A percentile compares a stretch with the other conserved stretches of the same genome.
Evolutionary conservation across 2,888 invertebrate genomes (phyloP).

Genomic region (Scaptomyza reducta): DNA sequence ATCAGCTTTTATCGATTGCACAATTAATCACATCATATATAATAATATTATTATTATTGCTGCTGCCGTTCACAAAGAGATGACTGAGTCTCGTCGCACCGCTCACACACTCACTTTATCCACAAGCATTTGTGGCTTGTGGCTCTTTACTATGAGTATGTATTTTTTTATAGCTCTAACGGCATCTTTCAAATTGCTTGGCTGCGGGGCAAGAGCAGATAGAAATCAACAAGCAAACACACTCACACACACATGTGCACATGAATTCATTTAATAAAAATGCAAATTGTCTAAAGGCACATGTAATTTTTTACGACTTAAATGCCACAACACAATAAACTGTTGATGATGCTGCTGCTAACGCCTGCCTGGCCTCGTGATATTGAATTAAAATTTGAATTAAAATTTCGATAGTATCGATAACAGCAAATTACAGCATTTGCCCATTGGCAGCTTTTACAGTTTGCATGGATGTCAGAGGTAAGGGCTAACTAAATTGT

Average conservation of each 20-base stretch:
- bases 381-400: constrained; percentile 12
- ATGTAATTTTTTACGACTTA: constrained; percentile 40
- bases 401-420: constrained; percentile 13
- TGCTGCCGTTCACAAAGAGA: constrained; percentile 21
- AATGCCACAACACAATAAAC: constrained; percentile 1
- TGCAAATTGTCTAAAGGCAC: constrained; percentile 47
- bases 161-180: constrained; percentile 50
- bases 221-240: constrained; percentile 26
- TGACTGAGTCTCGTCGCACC: constrained; percentile 10
- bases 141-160: constrained; percentile 2
- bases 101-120: not conserved
- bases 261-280: constrained; percentile 62
- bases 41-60: constrained; percentile 33
- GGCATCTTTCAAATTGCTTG: constrained; percentile 41
- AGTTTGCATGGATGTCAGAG: not conserved
- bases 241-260: not conserved
- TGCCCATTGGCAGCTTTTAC: not conserved
- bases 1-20: constrained; percentile 50
- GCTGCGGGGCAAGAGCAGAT: constrained; percentile 30
- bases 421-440: not conserved
- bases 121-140: constrained; percentile 54
- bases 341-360: constrained; percentile 7
- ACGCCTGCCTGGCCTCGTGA: constrained; percentile 31
- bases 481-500: not conserved
- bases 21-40: constrained; percentile 62